Evolutionary conservation across 1,140 invertebrate genomes (phyloP).

Genomic region (Oryzaephilus surinamensis): DNA sequence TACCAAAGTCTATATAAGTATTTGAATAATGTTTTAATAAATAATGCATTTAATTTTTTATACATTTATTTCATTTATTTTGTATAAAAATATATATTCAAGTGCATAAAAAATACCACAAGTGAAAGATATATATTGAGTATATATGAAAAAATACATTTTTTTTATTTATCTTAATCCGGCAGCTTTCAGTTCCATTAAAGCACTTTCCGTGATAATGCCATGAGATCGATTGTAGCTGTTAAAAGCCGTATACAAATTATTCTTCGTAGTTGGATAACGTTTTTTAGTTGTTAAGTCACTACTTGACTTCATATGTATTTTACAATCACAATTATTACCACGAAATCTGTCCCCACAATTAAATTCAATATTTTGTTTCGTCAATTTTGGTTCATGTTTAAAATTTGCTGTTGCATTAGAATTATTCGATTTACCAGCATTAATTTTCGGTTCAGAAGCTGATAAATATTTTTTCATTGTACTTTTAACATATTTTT

Average conservation of each 20-base stretch:
- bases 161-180: constrained; percentile 33
- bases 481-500: constrained; percentile 19
- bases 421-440: neutral
- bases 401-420: neutral
- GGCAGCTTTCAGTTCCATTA: constrained; percentile 31
- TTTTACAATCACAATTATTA: constrained; percentile 12
- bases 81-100: too few species aligned
- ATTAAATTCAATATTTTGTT: constrained; percentile 14
- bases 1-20: too few species aligned
- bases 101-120: too few species aligned
- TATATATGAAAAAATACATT: too few species aligned
- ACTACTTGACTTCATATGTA: constrained; percentile 13
- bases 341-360: constrained; percentile 7
- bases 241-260: constrained; percentile 24
- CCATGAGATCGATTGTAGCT: constrained; percentile 33
- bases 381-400: constrained; percentile 2
- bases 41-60: too few species aligned
- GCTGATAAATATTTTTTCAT: constrained; percentile 11
- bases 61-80: too few species aligned
- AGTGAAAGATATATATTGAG: too few species aligned
- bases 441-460: constrained; percentile 22
- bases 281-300: constrained; percentile 16
- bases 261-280: constrained; percentile 14
- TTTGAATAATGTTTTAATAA: too few species aligned
- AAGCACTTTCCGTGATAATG: constrained; percentile 33